phyloP scores from a whole-genome alignment of 1,140 invertebrate species.

The Drosophila santomea region DNA sequence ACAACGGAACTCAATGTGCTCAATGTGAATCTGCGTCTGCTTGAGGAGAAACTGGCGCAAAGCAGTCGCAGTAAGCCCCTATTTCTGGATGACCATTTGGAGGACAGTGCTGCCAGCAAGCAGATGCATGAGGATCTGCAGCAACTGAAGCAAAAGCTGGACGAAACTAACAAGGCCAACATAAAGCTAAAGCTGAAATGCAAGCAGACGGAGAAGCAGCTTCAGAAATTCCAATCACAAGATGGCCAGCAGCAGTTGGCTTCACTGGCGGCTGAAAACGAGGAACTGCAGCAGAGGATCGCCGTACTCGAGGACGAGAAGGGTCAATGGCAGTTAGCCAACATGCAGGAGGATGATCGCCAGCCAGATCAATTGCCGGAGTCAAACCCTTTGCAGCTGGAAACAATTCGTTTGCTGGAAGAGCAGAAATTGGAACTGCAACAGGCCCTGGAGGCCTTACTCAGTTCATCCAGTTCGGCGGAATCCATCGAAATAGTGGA shows the following conservation, averaged over 20 bases:
- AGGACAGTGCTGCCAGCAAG: slow-evolving; percentile 87
- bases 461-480: slow-evolving; percentile 88
- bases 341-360: slow-evolving; percentile 51
- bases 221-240: slow-evolving; percentile 90
- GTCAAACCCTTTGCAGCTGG: slow-evolving; percentile 38
- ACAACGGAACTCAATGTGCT: slow-evolving; percentile 85
- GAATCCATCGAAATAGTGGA: slow-evolving; percentile 90
- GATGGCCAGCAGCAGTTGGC: slow-evolving; percentile 89
- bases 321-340: slow-evolving; percentile 91
- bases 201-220: slow-evolving; percentile 93
- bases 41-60: slow-evolving; percentile 86
- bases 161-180: slow-evolving; percentile 92
- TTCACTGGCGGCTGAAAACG: slow-evolving; percentile 86
- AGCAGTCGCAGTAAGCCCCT: slow-evolving; percentile 75
- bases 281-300: slow-evolving; percentile 90
- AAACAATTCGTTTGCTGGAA: slow-evolving; percentile 71
- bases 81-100: slow-evolving; percentile 62
- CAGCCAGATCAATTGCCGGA: background rate
- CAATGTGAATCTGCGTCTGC: slow-evolving; percentile 84
- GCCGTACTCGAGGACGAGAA: slow-evolving; percentile 95
- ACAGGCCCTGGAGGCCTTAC: slow-evolving; percentile 59
- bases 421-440: slow-evolving; percentile 73
- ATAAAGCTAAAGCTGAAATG: slow-evolving; percentile 94
- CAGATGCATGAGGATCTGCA: slow-evolving; percentile 88
- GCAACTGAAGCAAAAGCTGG: slow-evolving; percentile 89